These are phyloP conservation scores for Nephrotoma guestfalica DNA, from an alignment of 2,888 invertebrate species.

Conservation along the genomic window DNA sequence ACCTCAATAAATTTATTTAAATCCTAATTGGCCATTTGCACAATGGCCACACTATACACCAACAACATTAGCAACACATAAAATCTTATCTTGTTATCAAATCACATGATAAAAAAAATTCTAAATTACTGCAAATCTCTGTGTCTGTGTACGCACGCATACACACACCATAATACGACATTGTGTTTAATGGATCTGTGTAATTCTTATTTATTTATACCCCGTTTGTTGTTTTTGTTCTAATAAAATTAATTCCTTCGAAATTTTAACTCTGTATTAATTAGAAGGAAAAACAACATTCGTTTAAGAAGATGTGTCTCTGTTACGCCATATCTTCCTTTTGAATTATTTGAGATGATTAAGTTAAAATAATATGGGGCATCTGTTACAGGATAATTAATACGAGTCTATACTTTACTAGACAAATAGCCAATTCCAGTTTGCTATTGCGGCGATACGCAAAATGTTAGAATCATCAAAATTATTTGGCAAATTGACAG, in stretches of 20 bases:
- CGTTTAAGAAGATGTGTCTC: too few relatives aligned
- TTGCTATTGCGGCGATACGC: too few relatives aligned
- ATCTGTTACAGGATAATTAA: too few relatives aligned
- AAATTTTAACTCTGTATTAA: not conserved
- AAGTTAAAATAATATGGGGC: too few relatives aligned
- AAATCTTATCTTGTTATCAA: not conserved
- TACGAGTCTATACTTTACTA: too few relatives aligned
- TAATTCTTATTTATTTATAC: not conserved
- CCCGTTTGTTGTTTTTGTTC: not conserved
- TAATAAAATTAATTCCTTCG: not conserved
- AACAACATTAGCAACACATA: not conserved
- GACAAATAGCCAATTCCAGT: too few relatives aligned
- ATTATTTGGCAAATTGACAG: too few relatives aligned
- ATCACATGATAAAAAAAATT: not conserved
- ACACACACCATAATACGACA: not conserved
- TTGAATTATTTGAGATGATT: too few relatives aligned
- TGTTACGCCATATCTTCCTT: too few relatives aligned
- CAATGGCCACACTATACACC: not conserved
- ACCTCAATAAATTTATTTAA: not conserved
- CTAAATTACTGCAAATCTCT: not conserved
- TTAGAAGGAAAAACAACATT: not conserved
- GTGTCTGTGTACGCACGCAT: not conserved
- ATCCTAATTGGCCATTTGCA: not conserved
- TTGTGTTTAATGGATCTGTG: not conserved
- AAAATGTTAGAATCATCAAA: too few relatives aligned